Conservation (phyloP, 2,113 vertebrate species). For the Zapornia atra region DNA sequence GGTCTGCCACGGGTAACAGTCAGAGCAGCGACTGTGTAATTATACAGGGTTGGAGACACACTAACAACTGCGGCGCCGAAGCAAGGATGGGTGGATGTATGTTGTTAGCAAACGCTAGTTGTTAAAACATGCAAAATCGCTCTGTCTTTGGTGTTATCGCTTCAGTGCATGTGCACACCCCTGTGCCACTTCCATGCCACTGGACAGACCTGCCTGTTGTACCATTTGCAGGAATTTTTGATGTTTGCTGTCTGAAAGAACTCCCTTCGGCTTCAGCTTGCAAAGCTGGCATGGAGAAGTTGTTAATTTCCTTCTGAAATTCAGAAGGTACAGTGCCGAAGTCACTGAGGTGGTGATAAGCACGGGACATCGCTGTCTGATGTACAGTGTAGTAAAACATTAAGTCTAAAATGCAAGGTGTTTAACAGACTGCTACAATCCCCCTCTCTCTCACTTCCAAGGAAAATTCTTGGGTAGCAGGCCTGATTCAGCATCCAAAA, state of each 20-base stretch:
- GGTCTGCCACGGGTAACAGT: not conserved
- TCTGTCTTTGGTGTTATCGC: rapidly evolving
- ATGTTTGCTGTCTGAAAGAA: not conserved
- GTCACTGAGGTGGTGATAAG: not conserved
- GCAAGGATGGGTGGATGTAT: not conserved
- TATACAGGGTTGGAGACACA: not conserved
- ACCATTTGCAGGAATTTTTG: not conserved
- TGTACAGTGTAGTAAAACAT: not conserved
- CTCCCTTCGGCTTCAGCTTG: not conserved
- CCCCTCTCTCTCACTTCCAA: not conserved
- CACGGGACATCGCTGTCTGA: rapidly evolving
- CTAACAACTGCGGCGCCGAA: not conserved
- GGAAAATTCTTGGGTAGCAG: not conserved
- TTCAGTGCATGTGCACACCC: not conserved
- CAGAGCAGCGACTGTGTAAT: not conserved
- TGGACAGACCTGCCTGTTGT: rapidly evolving
- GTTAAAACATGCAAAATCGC: rapidly evolving
- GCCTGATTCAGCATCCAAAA: not conserved
- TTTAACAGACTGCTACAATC: not conserved
- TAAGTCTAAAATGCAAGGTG: not conserved
- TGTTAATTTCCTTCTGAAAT: not conserved
- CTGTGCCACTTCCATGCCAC: not conserved
- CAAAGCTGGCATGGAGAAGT: not conserved
- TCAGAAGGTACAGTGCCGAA: not conserved
- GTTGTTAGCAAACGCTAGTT: not conserved